These are phyloP conservation scores for Esox masquinongy DNA, from an alignment of 2,797 vertebrate genomes.

Conservation along the genomic window DNA sequence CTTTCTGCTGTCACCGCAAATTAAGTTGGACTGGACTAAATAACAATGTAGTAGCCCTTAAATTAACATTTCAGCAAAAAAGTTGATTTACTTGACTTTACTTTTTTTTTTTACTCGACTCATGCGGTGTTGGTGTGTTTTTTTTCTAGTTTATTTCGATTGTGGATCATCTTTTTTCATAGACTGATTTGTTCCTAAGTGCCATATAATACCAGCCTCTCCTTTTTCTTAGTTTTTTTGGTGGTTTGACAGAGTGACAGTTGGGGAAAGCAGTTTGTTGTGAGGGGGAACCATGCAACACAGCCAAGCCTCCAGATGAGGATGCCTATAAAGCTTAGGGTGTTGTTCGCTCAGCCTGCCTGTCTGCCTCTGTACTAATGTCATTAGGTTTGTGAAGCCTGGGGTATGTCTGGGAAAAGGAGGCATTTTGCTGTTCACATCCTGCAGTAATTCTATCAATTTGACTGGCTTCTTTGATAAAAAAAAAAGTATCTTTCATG, in stretches of 20 bases:
- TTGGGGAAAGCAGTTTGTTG: not conserved
- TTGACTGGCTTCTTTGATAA: not conserved
- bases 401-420: slow-evolving; percentile 2
- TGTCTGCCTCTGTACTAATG: slow-evolving; percentile 1
- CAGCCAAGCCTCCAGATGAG: not conserved
- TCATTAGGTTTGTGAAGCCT: slow-evolving; percentile 11
- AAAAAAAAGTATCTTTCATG: not conserved
- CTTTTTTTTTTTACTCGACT: too few relatives aligned
- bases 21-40: not conserved
- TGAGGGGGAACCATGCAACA: not conserved
- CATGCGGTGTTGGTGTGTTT: not conserved
- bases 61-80: not conserved
- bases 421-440: not conserved
- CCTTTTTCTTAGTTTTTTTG: not conserved
- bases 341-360: not conserved
- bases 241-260: too few relatives aligned
- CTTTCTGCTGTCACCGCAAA: not conserved
- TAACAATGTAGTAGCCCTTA: slow-evolving; percentile 6
- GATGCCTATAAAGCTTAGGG: not conserved
- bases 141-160: not conserved
- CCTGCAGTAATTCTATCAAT: not conserved
- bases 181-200: not conserved
- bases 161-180: not conserved
- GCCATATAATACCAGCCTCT: not conserved
- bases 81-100: not conserved